Evolutionary conservation across 2,888 invertebrate genomes (phyloP).

Genomic region (Diachrysia chrysitis): DNA sequence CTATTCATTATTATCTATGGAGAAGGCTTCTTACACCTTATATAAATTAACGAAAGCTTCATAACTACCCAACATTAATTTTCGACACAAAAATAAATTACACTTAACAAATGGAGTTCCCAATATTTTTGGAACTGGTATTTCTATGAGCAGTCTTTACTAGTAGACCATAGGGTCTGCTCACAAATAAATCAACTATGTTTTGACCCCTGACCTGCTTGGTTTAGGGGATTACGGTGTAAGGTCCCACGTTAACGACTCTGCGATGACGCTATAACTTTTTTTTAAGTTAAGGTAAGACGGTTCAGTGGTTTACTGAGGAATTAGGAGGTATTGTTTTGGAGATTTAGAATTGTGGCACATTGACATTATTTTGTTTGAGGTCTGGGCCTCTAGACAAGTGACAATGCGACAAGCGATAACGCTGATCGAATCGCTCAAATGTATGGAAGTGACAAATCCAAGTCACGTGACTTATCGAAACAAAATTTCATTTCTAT

Average conservation of each 20-base stretch:
- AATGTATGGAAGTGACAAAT: no score
- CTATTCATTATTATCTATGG: no score
- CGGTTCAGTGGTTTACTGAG: slow-evolving; percentile 33
- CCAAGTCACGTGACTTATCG: no score
- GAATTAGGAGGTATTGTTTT: slow-evolving; percentile 17
- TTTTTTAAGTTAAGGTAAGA: slow-evolving; percentile 57
- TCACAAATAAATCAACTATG: slow-evolving; percentile 77
- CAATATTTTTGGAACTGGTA: slow-evolving; percentile 34
- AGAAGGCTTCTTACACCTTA: no score
- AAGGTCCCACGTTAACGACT: slow-evolving; percentile 73
- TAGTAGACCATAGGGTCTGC: slow-evolving; percentile 35
- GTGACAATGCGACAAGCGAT: no score
- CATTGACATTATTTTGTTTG: neutral
- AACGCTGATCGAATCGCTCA: no score
- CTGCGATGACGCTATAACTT: slow-evolving; percentile 70
- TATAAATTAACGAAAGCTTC: no score
- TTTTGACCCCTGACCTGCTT: slow-evolving; percentile 77
- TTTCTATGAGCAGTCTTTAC: slow-evolving; percentile 18
- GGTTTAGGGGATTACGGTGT: slow-evolving; percentile 65
- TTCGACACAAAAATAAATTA: slow-evolving; percentile 28
- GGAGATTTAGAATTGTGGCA: neutral
- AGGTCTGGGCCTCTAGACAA: no score
- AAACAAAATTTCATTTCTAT: no score
- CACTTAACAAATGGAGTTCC: slow-evolving; percentile 8
- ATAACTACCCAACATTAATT: no score